phyloP scores from a whole-genome alignment of 2,888 invertebrate genomes.

The Magallana nippona region DNA sequence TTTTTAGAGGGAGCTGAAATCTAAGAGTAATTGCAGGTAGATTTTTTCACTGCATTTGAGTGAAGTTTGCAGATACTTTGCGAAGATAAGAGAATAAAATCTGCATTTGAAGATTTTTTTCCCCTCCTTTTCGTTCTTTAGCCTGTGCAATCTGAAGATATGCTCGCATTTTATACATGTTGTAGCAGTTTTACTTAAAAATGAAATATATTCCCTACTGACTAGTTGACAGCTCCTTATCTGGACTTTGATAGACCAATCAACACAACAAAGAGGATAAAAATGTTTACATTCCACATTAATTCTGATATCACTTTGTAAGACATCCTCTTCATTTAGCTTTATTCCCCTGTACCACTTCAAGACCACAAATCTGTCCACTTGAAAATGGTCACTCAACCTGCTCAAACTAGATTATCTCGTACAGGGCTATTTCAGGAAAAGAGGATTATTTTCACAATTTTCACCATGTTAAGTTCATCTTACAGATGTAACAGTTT shows the following conservation, averaged over 20 bases:
- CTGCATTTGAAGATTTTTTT: no score
- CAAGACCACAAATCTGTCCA: no score
- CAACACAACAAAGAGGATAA: background rate
- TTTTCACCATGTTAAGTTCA: no score
- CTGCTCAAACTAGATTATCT: background rate
- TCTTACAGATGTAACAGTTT: no score
- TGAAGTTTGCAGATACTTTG: conserved; percentile 11
- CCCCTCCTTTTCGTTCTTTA: no score
- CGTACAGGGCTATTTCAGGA: background rate
- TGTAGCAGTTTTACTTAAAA: conserved; percentile 1
- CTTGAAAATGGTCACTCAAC: no score
- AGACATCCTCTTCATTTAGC: background rate
- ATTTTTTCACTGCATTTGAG: background rate
- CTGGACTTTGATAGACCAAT: background rate
- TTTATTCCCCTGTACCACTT: background rate
- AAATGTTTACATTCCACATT: conserved; percentile 9
- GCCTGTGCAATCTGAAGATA: no score
- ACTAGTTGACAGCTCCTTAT: background rate
- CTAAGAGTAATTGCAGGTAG: background rate
- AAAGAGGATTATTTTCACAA: no score
- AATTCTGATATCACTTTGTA: background rate
- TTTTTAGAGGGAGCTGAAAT: background rate
- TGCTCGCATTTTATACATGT: no score
- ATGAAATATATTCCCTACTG: background rate
- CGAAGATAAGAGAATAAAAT: background rate